Evolutionary conservation across 1,140 invertebrate genomes (phyloP), one percentile per base, ranked within the genome.

Genomic region (Anastatus disparis): DNA sequence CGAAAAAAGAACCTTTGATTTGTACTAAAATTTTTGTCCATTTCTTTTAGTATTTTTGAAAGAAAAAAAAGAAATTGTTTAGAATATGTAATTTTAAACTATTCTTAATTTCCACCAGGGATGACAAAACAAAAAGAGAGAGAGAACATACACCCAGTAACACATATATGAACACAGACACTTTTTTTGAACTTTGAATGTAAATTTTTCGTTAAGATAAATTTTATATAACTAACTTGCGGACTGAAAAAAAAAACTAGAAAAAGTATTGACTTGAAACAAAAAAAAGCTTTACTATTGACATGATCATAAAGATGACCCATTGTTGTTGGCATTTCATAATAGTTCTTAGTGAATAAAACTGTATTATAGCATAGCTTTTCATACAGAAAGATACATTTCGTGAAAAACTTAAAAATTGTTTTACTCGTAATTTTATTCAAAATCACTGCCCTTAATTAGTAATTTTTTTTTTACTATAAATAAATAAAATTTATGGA

Each of bases 361-460:
- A 79, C 69, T 80, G 78, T 79, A 79, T 76, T 77, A 76, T 80
- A 80, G 77, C 72, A 74, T 79, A 80, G 77, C 72, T 77, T 80
- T 80, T 80, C 79, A 74, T 79, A 78, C 76, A 76, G 74, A 70
- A 78, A 80, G 76, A 78, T 76, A 78, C 73, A 78, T 77, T 78
- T 80, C 74, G 71, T 77, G 69, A 78, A 78, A 66, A 78, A 70
- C 52, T 66, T 31, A 24, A 27, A 61, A 52, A 62, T 46, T 59
- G 13, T 17, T 35, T 55, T 38, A 26, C 42, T 68, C 27, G 2
- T 27, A 48, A 26, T 56, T 58, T 67, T n/a, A 29, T 58, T 67
- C 8, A 55, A 20, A 13, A 66, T 29, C 24, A 66, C 52, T 56
- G n/a, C 52, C 52, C 26, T 38, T 3, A 6, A 22, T 55, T 26